Percentiles rank a stretch among this genome's conserved stretches.
phyloP scores from a whole-genome alignment of 1,140 invertebrate species.

The Dufourea novaeangliae region DNA sequence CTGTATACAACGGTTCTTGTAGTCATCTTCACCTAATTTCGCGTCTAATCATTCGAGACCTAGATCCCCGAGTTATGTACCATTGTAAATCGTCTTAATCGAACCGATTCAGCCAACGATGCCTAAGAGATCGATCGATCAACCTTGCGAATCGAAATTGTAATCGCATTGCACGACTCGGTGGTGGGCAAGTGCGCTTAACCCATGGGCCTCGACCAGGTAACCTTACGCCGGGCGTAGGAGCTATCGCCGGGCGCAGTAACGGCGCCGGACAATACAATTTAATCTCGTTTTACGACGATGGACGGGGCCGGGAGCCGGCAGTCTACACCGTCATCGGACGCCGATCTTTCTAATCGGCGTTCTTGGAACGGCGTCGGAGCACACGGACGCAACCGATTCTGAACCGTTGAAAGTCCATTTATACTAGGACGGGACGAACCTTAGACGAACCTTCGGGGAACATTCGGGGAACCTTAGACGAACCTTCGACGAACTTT shows the following conservation, averaged over 20 bases:
- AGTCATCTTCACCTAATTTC: too few species aligned
- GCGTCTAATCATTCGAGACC: too few species aligned
- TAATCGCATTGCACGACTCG: conserved; percentile 30
- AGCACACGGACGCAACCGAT: not conserved
- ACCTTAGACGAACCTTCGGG: too few species aligned
- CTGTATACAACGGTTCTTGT: too few species aligned
- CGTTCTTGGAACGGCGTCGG: conserved; percentile 7
- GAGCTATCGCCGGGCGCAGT: conserved; percentile 46
- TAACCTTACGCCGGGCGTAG: conserved; percentile 23
- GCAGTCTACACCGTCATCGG: conserved; percentile 40
- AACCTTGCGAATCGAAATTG: conserved; percentile 32
- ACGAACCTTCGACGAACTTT: too few species aligned
- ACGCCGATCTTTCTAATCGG: conserved; percentile 52
- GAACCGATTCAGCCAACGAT: too few species aligned
- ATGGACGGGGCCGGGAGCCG: conserved; percentile 6
- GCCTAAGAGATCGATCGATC: too few species aligned
- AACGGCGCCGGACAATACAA: conserved; percentile 47
- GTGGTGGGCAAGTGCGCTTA: conserved; percentile 3
- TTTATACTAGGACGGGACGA: too few species aligned
- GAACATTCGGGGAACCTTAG: too few species aligned
- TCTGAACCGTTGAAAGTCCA: not conserved
- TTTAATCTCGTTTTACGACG: conserved; percentile 45
- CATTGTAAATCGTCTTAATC: too few species aligned
- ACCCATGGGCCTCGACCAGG: conserved; percentile 27
- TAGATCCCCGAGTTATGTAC: too few species aligned